These are phyloP conservation scores for Talpa occidentalis DNA, from an alignment of 2,113 vertebrate genomes.

Conservation along the genomic window DNA sequence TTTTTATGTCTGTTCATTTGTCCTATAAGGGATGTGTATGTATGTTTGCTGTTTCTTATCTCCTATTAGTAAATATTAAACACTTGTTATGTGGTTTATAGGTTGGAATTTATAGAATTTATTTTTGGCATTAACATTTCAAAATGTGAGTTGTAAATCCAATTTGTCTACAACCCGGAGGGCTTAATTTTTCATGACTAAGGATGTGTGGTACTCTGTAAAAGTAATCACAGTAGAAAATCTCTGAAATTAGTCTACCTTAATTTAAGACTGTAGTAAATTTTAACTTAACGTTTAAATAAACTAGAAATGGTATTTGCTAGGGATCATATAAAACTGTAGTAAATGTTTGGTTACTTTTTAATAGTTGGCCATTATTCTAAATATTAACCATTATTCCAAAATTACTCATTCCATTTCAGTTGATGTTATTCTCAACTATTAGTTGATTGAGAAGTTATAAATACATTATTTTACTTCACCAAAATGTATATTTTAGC, in stretches of 20 bases:
- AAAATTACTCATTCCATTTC: background rate
- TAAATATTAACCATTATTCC: background rate
- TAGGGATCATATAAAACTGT: background rate
- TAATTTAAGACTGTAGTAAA: background rate
- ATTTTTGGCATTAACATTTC: slow-evolving; percentile 47
- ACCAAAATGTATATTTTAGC: background rate
- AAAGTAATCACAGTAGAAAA: background rate
- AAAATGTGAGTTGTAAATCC: background rate
- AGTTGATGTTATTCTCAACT: background rate
- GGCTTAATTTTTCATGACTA: background rate
- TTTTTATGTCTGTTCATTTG: slow-evolving; percentile 28
- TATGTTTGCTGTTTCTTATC: background rate
- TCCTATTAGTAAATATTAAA: background rate
- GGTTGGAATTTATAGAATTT: background rate
- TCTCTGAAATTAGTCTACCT: slow-evolving; percentile 27
- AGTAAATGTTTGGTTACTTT: background rate
- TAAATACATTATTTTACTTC: background rate
- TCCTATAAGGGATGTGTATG: background rate
- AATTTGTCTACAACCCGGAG: background rate
- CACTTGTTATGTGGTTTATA: background rate
- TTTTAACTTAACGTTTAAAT: background rate
- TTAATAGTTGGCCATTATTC: background rate
- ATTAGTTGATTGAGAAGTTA: slow-evolving; percentile 37
- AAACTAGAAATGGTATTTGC: background rate
- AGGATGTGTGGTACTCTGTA: background rate